phyloP scores from a whole-genome alignment of 2,888 invertebrate genomes.

The Diplolepis rosae region DNA sequence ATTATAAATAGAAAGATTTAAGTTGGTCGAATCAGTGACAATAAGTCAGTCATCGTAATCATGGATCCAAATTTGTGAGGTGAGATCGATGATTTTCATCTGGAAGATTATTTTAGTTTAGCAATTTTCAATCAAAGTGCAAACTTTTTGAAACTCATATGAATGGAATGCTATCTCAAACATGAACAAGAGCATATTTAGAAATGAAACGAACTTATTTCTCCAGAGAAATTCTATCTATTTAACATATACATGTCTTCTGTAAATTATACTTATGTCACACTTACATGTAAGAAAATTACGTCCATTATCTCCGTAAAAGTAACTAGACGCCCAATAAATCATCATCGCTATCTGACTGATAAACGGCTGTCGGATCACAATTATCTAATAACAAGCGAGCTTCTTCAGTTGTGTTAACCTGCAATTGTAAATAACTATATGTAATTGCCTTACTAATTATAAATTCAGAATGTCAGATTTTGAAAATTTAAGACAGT shows the following conservation, averaged over 20 bases:
- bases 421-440: conserved; percentile 51
- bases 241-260: neutral
- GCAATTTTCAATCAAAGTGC: too few relatives aligned
- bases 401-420: conserved; percentile 65
- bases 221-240: neutral
- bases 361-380: conserved; percentile 58
- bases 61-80: conserved; percentile 12
- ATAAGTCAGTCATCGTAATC: conserved; percentile 10
- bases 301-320: neutral
- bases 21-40: neutral
- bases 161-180: too few relatives aligned
- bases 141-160: too few relatives aligned
- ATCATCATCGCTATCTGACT: conserved; percentile 65
- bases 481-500: neutral
- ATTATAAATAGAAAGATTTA: neutral
- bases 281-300: conserved; percentile 15
- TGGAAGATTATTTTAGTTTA: neutral
- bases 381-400: conserved; percentile 60
- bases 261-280: neutral
- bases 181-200: too few relatives aligned
- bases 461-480: neutral
- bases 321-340: conserved; percentile 57
- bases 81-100: neutral
- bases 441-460: neutral
- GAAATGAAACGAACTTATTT: too few relatives aligned